These are phyloP conservation scores for Hirudo medicinalis DNA, from an alignment of 1,140 invertebrate genomes.

Conservation along the genomic window DNA sequence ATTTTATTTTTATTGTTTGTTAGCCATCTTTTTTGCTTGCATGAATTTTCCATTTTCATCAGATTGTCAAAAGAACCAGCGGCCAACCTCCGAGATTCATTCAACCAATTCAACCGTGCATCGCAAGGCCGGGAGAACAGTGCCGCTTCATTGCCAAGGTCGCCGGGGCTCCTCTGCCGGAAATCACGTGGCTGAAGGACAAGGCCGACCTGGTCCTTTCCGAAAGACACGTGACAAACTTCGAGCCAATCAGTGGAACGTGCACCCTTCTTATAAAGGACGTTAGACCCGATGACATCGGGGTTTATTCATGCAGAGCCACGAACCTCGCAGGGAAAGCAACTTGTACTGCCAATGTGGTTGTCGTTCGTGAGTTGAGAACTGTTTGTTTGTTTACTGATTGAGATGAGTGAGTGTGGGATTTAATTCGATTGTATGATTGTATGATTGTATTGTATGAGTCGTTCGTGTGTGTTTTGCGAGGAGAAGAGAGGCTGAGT, in stretches of 20 bases:
- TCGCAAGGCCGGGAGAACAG: constrained; percentile 68
- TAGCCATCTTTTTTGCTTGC: not conserved
- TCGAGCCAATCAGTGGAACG: constrained; percentile 18
- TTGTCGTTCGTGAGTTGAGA: constrained; percentile 46
- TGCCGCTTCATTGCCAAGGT: constrained; percentile 58
- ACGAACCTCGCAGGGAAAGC: constrained; percentile 76
- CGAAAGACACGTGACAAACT: constrained; percentile 3
- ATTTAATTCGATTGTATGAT: too few relatives aligned
- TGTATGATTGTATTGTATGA: too few relatives aligned
- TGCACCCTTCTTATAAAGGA: constrained; percentile 58
- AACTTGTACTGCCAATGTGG: constrained; percentile 72
- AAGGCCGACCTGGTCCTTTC: constrained; percentile 19
- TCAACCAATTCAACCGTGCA: constrained; percentile 81
- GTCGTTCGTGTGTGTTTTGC: too few relatives aligned
- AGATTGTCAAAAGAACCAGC: constrained; percentile 22
- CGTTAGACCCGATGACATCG: constrained; percentile 73
- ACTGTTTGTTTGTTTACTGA: not conserved
- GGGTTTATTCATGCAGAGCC: constrained; percentile 81
- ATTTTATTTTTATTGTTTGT: not conserved
- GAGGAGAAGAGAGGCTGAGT: not conserved
- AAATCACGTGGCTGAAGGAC: constrained; percentile 27
- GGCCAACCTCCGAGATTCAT: constrained; percentile 67
- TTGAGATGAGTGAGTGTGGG: not conserved
- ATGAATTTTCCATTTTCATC: not conserved
- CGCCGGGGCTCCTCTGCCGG: constrained; percentile 24